These are phyloP conservation scores for Cyrtorhinus lividipennis DNA, from an alignment of 1,140 invertebrate genomes.

Conservation along the genomic window DNA sequence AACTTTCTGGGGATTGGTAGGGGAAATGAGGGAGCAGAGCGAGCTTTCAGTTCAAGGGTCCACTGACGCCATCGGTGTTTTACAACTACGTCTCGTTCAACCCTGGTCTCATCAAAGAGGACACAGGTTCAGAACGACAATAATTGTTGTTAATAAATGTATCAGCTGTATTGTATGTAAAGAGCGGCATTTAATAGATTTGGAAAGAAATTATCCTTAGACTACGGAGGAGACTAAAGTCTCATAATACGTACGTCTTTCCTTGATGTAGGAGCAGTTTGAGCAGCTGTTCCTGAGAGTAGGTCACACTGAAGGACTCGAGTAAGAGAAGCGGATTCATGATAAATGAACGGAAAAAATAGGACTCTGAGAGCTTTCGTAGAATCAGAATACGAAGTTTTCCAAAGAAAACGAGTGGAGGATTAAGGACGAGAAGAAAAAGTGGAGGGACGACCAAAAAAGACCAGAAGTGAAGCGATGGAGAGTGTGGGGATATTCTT, in stretches of 20 bases:
- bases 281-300: neutral
- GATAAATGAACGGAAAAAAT: conserved; percentile 3
- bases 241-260: too few species aligned
- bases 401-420: neutral
- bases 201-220: too few species aligned
- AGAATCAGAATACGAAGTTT: conserved; percentile 6
- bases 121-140: too few species aligned
- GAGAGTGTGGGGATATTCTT: neutral
- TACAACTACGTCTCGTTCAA: neutral
- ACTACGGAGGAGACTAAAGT: too few species aligned
- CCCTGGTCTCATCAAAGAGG: too few species aligned
- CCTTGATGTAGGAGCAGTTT: too few species aligned
- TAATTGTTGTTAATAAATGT: too few species aligned
- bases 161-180: too few species aligned
- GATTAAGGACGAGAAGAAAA: neutral
- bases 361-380: neutral
- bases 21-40: neutral
- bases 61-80: neutral
- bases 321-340: neutral
- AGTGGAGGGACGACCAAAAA: neutral
- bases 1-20: neutral
- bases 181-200: too few species aligned
- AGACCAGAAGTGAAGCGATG: neutral
- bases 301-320: conserved; percentile 1
- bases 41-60: neutral